A percentile compares a stretch with the other conserved stretches of the same genome.
These are phyloP conservation scores for Theropithecus gelada DNA, from an alignment of 2,113 vertebrate genomes.

Conservation along the genomic window DNA sequence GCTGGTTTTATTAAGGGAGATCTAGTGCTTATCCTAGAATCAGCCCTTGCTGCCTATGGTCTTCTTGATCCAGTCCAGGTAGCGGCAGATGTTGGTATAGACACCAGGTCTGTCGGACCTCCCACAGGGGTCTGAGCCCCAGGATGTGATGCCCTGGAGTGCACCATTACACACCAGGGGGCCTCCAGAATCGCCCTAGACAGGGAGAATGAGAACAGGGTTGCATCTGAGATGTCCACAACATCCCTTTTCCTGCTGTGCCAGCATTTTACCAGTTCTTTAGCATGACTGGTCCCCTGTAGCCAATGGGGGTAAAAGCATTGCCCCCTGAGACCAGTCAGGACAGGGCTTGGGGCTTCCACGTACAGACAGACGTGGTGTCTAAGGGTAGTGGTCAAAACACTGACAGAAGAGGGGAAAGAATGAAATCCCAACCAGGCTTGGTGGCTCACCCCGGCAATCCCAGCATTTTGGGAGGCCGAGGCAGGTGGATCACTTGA, in stretches of 20 bases:
- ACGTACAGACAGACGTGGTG: background rate
- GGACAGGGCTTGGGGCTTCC: background rate
- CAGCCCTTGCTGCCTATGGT: slow-evolving; percentile 23
- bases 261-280: background rate
- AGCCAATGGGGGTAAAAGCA: background rate
- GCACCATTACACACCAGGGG: slow-evolving; percentile 84
- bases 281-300: background rate
- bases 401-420: background rate
- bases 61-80: slow-evolving; percentile 82
- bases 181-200: slow-evolving; percentile 89
- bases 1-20: slow-evolving; percentile 61
- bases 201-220: background rate
- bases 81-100: slow-evolving; percentile 87
- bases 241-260: background rate
- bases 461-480: background rate
- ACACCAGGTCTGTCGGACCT: slow-evolving; percentile 81
- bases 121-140: slow-evolving; percentile 89
- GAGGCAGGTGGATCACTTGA: background rate
- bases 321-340: background rate
- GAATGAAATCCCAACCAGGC: background rate
- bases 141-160: slow-evolving; percentile 89
- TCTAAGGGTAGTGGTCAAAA: background rate
- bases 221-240: background rate
- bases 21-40: background rate
- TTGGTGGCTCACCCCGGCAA: background rate